These are phyloP conservation scores for Napeogenes sylphis DNA, from an alignment of 2,888 invertebrate genomes.

Conservation along the genomic window DNA sequence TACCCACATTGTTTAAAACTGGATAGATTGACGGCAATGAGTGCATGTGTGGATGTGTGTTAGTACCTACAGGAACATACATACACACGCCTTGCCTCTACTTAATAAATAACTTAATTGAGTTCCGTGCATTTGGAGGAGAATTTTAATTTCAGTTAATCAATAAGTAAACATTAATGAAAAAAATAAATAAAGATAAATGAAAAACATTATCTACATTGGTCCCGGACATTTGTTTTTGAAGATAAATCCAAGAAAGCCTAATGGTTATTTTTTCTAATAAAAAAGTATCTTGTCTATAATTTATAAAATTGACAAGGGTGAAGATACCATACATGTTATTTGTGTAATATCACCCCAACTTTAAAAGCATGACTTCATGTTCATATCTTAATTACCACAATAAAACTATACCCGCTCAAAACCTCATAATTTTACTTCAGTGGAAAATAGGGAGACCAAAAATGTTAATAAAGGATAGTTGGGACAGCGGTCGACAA, in stretches of 20 bases:
- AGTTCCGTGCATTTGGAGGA: not conserved
- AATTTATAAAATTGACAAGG: constrained; percentile 9
- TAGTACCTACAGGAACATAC: constrained; percentile 3
- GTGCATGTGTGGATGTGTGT: constrained; percentile 4
- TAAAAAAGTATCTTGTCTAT: constrained; percentile 4
- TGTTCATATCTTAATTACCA: constrained; percentile 71
- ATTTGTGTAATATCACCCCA: constrained; percentile 44
- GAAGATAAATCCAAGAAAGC: constrained; percentile 1
- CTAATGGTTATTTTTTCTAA: constrained; percentile 5
- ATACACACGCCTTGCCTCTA: constrained; percentile 4
- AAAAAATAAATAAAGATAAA: constrained; percentile 2
- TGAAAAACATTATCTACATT: not conserved
- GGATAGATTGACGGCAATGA: constrained; percentile 10
- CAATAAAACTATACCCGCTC: constrained; percentile 68
- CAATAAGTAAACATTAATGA: constrained; percentile 18
- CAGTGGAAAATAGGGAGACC: constrained; percentile 60
- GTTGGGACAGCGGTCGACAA: constrained; percentile 52
- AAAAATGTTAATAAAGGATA: constrained; percentile 65
- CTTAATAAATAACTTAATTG: not conserved
- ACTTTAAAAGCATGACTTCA: constrained; percentile 67
- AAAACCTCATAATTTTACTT: constrained; percentile 64
- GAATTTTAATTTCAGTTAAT: constrained; percentile 14
- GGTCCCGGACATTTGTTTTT: constrained; percentile 2
- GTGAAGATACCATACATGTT: constrained; percentile 16
- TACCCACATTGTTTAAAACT: constrained; percentile 16